These are phyloP conservation scores for Scortum barcoo DNA, from an alignment of 2,113 vertebrate genomes.

Conservation along the genomic window DNA sequence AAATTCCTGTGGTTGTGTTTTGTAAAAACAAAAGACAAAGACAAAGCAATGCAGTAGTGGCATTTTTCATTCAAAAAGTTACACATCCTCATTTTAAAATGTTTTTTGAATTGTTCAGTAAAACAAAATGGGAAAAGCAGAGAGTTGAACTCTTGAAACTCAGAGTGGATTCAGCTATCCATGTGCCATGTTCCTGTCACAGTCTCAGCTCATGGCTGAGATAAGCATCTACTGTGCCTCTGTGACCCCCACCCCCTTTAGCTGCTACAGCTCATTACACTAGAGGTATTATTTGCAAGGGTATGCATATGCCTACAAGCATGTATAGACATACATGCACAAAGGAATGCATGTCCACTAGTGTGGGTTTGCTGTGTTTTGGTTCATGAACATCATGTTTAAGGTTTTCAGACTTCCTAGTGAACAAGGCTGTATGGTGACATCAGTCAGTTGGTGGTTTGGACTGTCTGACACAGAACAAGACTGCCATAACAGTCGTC, in stretches of 20 bases:
- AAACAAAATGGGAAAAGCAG: neutral
- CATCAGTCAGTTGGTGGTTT: neutral
- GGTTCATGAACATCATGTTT: constrained; percentile 1
- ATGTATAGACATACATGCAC: constrained; percentile 4
- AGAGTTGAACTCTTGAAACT: neutral
- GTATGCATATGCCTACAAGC: constrained; percentile 21
- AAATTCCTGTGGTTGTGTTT: too few relatives aligned
- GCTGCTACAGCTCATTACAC: constrained; percentile 37
- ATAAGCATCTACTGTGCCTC: constrained; percentile 50
- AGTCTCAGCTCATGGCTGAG: constrained; percentile 25
- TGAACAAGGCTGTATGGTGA: neutral
- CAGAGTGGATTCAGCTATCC: neutral
- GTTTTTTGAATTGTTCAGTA: neutral
- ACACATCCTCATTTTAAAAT: neutral
- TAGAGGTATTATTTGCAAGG: constrained; percentile 35
- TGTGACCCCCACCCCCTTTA: constrained; percentile 3
- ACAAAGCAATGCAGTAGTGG: too few relatives aligned
- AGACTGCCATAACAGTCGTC: too few relatives aligned
- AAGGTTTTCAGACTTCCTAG: neutral
- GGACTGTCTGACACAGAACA: neutral
- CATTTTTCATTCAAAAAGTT: neutral
- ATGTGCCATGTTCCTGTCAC: constrained; percentile 9
- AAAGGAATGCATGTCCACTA: constrained; percentile 23
- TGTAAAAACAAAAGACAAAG: too few relatives aligned
- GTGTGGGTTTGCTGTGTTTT: constrained; percentile 6